phyloP scores from a whole-genome alignment of 2,113 vertebrate species.

The Sinosuthora webbiana region DNA sequence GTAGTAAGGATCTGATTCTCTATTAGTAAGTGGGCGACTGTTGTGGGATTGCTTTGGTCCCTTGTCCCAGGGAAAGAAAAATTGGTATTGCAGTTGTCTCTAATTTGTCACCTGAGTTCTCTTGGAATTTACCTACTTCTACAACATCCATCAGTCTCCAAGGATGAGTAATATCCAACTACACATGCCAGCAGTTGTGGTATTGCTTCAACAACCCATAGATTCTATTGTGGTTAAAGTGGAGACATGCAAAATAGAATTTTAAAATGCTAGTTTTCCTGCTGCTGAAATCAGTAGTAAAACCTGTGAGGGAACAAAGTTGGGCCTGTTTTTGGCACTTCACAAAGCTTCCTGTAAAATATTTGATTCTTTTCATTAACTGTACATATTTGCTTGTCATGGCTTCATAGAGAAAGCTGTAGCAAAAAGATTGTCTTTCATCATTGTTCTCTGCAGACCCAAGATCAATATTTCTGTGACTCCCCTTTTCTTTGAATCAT shows the following conservation, averaged over 20 bases:
- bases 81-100: background rate
- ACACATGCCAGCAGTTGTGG: background rate
- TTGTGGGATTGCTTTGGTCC: background rate
- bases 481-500: background rate
- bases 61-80: background rate
- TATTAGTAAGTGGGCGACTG: background rate
- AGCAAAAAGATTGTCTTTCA: background rate
- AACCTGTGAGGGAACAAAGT: background rate
- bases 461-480: background rate
- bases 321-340: background rate
- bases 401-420: background rate
- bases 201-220: background rate
- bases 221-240: background rate
- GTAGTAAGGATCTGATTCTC: background rate
- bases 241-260: background rate
- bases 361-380: background rate
- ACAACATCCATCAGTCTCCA: background rate
- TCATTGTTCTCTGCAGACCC: background rate
- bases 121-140: background rate
- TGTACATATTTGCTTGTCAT: background rate
- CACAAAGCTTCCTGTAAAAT: background rate
- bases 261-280: background rate
- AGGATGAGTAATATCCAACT: background rate
- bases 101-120: background rate
- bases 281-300: background rate